A percentile compares a stretch with the other conserved stretches of the same genome.
These are phyloP conservation scores for Vanessa tameamea DNA, from an alignment of 1,140 invertebrate species.

Conservation along the genomic window DNA sequence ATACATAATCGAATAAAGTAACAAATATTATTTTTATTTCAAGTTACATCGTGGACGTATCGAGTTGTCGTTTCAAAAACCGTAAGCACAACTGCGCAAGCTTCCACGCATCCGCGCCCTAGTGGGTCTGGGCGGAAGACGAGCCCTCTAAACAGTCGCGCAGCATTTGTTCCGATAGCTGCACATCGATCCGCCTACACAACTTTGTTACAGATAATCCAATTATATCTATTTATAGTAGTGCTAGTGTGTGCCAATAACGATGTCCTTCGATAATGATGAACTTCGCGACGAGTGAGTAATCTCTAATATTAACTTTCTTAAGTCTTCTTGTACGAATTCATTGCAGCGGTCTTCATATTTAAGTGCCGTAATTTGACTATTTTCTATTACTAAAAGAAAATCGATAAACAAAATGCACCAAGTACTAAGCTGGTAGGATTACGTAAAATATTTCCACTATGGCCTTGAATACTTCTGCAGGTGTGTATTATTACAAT, in stretches of 20 bases:
- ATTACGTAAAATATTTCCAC: background rate
- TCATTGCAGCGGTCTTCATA: background rate
- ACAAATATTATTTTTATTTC: background rate
- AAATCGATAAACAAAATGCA: conserved; percentile 1
- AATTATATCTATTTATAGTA: conserved; percentile 44
- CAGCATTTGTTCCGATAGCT: conserved; percentile 48
- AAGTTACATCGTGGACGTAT: background rate
- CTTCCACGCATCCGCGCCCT: conserved; percentile 59
- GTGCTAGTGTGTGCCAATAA: conserved; percentile 52
- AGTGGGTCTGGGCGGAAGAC: conserved; percentile 53
- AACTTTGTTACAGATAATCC: conserved; percentile 40
- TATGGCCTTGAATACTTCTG: background rate
- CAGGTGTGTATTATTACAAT: background rate
- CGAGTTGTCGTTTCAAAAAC: background rate
- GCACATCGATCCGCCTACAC: conserved; percentile 65
- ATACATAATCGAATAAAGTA: background rate
- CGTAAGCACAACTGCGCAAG: conserved; percentile 50
- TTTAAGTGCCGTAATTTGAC: background rate
- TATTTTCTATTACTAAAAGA: background rate
- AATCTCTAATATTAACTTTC: conserved; percentile 16
- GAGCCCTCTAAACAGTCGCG: conserved; percentile 52
- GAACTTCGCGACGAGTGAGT: conserved; percentile 78
- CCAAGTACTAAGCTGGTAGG: background rate
- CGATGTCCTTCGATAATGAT: conserved; percentile 77
- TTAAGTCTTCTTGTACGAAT: background rate